A percentile compares a stretch with the other conserved stretches of the same genome.
These are phyloP conservation scores for Sprattus sprattus DNA, from an alignment of 2,113 vertebrate genomes.

Conservation along the genomic window DNA sequence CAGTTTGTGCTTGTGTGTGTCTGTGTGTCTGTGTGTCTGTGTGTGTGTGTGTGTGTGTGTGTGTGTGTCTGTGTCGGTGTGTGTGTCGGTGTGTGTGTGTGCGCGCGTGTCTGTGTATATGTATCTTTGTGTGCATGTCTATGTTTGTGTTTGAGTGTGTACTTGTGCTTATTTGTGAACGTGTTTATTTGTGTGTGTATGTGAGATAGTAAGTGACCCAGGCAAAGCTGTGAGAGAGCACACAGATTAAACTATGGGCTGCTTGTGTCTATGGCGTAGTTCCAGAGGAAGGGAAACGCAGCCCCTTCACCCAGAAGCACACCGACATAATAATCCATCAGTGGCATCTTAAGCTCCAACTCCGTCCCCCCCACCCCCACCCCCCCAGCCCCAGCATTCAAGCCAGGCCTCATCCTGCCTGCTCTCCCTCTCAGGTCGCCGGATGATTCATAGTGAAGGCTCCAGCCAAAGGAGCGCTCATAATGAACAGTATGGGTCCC, in stretches of 20 bases:
- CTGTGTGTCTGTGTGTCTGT: neutral
- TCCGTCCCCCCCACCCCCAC: neutral
- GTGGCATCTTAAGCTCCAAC: neutral
- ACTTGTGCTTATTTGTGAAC: too few species aligned
- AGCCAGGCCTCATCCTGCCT: too few species aligned
- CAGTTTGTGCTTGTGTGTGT: too few species aligned
- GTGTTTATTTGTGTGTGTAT: too few species aligned
- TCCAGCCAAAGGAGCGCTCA: neutral
- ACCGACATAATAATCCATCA: neutral
- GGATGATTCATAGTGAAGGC: neutral
- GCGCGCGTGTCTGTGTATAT: neutral
- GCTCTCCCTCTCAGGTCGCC: neutral
- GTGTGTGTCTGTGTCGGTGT: too few species aligned
- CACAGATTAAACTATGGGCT: neutral
- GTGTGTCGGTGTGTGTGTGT: neutral
- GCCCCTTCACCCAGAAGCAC: neutral
- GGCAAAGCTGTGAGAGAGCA: neutral
- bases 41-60: neutral
- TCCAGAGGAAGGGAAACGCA: neutral
- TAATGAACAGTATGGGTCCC: neutral
- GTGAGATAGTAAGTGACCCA: neutral
- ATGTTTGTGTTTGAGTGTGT: too few species aligned
- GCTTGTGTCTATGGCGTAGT: neutral
- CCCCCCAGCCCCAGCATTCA: neutral
- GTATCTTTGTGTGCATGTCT: too few species aligned